Evolutionary conservation across 2,797 vertebrate genomes (phyloP).

Genomic region (Danio kyathit): DNA sequence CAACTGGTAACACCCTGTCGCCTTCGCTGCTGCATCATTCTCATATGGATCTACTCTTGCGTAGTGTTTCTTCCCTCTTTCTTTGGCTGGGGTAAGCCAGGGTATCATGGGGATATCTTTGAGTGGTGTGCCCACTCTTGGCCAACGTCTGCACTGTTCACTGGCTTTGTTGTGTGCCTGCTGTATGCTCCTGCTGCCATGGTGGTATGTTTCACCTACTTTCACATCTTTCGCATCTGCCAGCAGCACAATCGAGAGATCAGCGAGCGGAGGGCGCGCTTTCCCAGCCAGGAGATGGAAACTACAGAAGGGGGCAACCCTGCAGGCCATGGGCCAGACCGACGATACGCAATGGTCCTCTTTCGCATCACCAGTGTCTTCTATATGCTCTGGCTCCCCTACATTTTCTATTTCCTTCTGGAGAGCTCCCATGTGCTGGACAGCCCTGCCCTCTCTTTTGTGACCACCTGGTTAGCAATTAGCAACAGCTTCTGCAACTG

Average conservation of each 20-base stretch:
- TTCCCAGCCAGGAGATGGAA: conserved; percentile 93
- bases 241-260: conserved; percentile 99
- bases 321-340: conserved; percentile 89
- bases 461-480: conserved; percentile 98
- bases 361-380: conserved; percentile 99
- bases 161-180: conserved; percentile 96
- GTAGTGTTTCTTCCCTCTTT: conserved; percentile 95
- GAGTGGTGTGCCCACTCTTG: conserved; percentile 97
- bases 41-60: conserved; percentile 97
- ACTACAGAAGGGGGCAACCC: conserved; percentile 85
- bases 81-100: conserved; percentile 98
- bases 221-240: conserved; percentile 98
- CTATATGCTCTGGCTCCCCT: conserved; percentile 98
- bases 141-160: conserved; percentile 97
- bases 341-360: conserved; percentile 96
- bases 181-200: conserved; percentile 96
- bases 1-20: conserved; percentile 97
- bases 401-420: conserved; percentile 97
- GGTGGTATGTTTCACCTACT: conserved; percentile 98
- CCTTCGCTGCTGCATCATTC: conserved; percentile 91
- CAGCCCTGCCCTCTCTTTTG: conserved; percentile 92
- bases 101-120: conserved; percentile 99
- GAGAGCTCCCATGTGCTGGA: conserved; percentile 96
- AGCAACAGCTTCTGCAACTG: conserved; percentile 99
- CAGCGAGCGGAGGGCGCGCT: conserved; percentile 92